Conservation (phyloP, 2,888 invertebrate species). For the Drosophila mulleri region DNA sequence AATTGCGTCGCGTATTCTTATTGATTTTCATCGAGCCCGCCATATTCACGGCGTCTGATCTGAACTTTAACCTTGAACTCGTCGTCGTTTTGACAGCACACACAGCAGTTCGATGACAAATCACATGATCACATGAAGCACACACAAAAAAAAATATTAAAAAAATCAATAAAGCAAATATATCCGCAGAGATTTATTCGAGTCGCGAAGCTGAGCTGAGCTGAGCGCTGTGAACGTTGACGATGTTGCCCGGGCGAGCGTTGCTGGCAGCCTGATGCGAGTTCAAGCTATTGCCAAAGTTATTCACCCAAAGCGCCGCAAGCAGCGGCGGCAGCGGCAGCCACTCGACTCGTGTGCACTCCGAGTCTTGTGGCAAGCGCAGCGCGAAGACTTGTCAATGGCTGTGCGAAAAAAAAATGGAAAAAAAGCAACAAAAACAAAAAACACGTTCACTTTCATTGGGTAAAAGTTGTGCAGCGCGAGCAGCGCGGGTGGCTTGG, state of each 20-base stretch:
- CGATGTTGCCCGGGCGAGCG: constrained; percentile 70
- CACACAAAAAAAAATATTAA: not conserved
- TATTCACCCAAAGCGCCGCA: constrained; percentile 73
- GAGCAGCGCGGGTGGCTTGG: constrained; percentile 43
- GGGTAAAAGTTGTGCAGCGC: constrained; percentile 64
- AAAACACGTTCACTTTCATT: constrained; percentile 78
- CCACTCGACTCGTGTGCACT: constrained; percentile 4
- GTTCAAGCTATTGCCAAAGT: constrained; percentile 68
- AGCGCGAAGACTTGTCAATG: constrained; percentile 28
- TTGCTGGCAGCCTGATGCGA: constrained; percentile 68
- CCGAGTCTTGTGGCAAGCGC: constrained; percentile 13
- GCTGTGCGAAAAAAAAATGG: constrained; percentile 38
- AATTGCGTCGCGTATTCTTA: constrained; percentile 80
- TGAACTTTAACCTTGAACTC: not conserved
- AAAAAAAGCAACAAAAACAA: not conserved
- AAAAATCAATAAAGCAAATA: not conserved
- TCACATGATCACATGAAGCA: constrained; percentile 34
- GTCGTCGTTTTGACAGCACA: not conserved
- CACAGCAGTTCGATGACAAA: constrained; percentile 3
- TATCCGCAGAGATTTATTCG: not conserved
- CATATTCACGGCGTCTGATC: constrained; percentile 61
- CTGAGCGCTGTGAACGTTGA: constrained; percentile 32
- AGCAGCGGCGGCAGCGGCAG: no score
- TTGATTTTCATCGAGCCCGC: constrained; percentile 72
- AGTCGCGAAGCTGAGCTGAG: not conserved